Evolutionary conservation across 2,888 invertebrate genomes (phyloP).

Genomic region (Dynastes hyllus): DNA sequence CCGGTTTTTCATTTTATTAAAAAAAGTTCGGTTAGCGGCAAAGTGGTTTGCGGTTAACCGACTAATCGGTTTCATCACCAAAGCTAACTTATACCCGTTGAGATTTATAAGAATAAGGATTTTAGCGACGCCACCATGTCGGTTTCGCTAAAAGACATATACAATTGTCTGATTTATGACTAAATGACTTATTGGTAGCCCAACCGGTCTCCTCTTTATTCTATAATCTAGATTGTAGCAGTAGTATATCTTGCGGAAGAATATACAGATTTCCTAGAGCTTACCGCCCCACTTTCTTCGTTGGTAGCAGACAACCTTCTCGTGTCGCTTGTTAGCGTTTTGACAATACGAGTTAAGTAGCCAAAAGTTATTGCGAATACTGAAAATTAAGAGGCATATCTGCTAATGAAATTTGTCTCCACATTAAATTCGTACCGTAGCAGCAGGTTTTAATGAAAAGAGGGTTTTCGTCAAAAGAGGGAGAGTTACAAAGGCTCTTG

Average conservation of each 20-base stretch:
- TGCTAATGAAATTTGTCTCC: not conserved
- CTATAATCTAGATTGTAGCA: not conserved
- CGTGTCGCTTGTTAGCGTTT: not conserved
- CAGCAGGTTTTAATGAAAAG: no score
- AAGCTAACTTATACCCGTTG: no score
- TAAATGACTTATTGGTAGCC: not conserved
- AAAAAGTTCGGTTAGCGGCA: no score
- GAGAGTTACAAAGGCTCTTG: not conserved
- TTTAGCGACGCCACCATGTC: no score
- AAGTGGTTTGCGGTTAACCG: no score
- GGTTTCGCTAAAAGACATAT: no score
- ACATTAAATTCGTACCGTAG: slow-evolving; percentile 3
- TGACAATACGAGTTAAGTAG: not conserved
- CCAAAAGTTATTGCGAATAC: not conserved
- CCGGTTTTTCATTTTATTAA: no score
- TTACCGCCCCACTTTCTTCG: not conserved
- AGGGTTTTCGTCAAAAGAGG: not conserved
- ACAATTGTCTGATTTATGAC: not conserved
- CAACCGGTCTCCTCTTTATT: not conserved
- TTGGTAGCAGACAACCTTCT: not conserved
- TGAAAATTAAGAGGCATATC: not conserved
- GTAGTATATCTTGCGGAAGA: not conserved
- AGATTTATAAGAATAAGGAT: no score
- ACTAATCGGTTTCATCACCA: no score
- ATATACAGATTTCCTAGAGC: not conserved